Conservation (phyloP, 2,888 invertebrate genomes). For the Gymnosoma rotundatum region DNA sequence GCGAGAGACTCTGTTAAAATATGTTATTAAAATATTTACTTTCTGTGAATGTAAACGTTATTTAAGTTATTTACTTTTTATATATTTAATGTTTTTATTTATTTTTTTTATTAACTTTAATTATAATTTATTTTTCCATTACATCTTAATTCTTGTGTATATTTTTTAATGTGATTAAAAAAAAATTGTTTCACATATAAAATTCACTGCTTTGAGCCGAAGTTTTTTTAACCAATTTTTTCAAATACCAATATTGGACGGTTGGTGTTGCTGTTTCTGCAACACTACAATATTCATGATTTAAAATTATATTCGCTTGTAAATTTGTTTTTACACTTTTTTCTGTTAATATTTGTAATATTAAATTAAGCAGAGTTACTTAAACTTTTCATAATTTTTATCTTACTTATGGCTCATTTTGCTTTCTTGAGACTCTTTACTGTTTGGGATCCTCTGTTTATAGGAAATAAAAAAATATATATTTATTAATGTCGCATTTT, state of each 20-base stretch:
- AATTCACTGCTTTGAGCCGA: conserved; percentile 70
- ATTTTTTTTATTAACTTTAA: conserved; percentile 32
- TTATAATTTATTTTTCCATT: conserved; percentile 37
- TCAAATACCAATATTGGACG: conserved; percentile 32
- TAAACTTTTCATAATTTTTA: neutral
- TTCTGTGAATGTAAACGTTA: conserved; percentile 15
- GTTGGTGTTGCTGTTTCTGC: conserved; percentile 20
- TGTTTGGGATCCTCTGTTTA: conserved; percentile 37
- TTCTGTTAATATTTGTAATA: conserved; percentile 28
- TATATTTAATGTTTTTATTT: too few relatives aligned
- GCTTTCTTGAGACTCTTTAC: neutral
- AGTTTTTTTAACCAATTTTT: conserved; percentile 24
- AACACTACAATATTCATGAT: conserved; percentile 49
- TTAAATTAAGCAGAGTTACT: conserved; percentile 16
- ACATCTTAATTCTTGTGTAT: conserved; percentile 34
- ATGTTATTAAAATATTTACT: too few relatives aligned
- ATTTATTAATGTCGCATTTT: conserved; percentile 58
- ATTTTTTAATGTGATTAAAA: conserved; percentile 78
- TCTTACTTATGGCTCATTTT: too few relatives aligned
- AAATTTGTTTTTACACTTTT: conserved; percentile 63
- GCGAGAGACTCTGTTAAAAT: too few relatives aligned
- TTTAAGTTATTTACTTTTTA: conserved; percentile 62
- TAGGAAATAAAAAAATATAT: conserved; percentile 24
- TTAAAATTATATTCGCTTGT: conserved; percentile 60
- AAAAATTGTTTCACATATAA: conserved; percentile 75